phyloP scores from a whole-genome alignment of 2,797 vertebrate species.

The Molossus alvarezi region DNA sequence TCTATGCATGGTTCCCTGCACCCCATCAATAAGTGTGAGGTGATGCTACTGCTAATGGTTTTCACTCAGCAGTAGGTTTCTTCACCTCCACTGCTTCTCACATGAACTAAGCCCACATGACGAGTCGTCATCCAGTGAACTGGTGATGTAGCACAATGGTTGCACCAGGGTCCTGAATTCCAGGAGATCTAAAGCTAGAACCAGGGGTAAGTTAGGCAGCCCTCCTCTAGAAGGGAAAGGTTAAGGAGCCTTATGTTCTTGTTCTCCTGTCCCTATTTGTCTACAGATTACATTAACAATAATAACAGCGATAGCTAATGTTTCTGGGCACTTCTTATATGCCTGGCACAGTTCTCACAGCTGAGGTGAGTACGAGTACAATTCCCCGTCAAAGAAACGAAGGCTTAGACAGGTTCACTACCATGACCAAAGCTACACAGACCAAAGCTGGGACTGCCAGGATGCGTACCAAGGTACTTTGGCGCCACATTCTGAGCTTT shows the following conservation, averaged over 20 bases:
- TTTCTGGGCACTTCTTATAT: neutral
- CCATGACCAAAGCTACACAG: neutral
- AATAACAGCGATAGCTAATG: neutral
- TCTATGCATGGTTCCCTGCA: constrained; percentile 51
- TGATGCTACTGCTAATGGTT: constrained; percentile 56
- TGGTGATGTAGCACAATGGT: neutral
- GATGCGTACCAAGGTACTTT: neutral
- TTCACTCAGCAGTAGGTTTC: constrained; percentile 29
- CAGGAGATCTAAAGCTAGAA: neutral
- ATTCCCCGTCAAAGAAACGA: neutral
- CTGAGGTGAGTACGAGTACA: neutral
- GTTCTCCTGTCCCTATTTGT: neutral
- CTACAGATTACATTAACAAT: neutral
- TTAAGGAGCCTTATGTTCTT: neutral
- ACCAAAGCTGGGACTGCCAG: neutral
- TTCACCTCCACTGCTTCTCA: neutral
- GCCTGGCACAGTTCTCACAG: neutral
- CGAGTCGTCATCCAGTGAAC: neutral
- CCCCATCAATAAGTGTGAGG: constrained; percentile 53
- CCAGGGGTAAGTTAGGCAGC: neutral
- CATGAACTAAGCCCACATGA: neutral
- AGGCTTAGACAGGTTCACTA: neutral
- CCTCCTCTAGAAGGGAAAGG: neutral
- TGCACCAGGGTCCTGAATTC: neutral
- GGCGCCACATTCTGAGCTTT: neutral